Conservation (phyloP, 2,113 vertebrate species). For the Bucco capensis region DNA sequence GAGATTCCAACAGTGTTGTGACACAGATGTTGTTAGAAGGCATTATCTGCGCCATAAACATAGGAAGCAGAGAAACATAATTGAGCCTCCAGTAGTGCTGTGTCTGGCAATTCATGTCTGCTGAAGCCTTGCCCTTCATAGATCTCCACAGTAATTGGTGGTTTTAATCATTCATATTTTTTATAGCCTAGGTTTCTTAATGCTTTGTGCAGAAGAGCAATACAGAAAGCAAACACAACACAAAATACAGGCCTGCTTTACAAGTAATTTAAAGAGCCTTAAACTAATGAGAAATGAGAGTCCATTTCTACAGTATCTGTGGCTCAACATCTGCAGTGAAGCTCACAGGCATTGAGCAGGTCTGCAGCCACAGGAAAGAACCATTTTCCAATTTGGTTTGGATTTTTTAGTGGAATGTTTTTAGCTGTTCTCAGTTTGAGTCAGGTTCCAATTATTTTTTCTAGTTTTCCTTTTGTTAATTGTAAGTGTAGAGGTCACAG, state of each 20-base stretch:
- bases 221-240: background rate
- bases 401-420: background rate
- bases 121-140: background rate
- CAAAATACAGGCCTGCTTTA: background rate
- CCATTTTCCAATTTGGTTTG: background rate
- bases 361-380: background rate
- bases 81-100: background rate
- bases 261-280: background rate
- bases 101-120: background rate
- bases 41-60: background rate
- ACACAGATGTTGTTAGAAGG: background rate
- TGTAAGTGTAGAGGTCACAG: background rate
- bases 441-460: background rate
- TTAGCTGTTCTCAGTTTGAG: background rate
- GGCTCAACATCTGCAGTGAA: background rate
- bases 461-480: background rate
- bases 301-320: background rate
- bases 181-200: background rate
- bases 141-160: background rate
- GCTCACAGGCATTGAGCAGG: background rate
- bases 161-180: background rate
- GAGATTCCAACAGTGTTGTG: background rate
- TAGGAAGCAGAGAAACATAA: background rate
- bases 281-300: background rate
- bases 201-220: background rate